Percentiles rank a stretch among this genome's conserved stretches.
Evolutionary conservation across 2,888 invertebrate species (phyloP).

Genomic region (Apotomis capreana): DNA sequence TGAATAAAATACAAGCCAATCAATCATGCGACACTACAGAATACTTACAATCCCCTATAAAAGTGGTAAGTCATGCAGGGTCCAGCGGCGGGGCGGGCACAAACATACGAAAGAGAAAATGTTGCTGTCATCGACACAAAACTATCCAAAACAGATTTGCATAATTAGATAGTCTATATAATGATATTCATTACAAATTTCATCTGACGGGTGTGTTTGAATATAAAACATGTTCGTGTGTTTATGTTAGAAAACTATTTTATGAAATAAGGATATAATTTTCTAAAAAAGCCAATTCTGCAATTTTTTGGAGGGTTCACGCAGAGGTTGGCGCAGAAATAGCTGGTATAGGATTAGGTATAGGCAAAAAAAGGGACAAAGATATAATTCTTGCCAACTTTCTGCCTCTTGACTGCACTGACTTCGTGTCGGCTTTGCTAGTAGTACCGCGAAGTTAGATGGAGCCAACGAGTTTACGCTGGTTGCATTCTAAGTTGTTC

Average conservation of each 20-base stretch:
- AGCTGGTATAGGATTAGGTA: not conserved
- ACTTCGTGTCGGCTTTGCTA: no score
- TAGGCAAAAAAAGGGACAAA: not conserved
- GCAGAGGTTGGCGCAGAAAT: no score
- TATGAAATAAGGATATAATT: no score
- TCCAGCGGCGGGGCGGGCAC: slow-evolving; percentile 69
- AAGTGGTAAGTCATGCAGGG: slow-evolving; percentile 78
- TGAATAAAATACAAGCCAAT: slow-evolving; percentile 43
- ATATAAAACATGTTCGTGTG: no score
- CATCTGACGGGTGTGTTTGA: not conserved
- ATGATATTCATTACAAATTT: not conserved
- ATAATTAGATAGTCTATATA: slow-evolving; percentile 4
- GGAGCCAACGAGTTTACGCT: not conserved
- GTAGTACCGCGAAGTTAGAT: not conserved
- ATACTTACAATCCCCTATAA: slow-evolving; percentile 81
- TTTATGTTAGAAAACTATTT: no score
- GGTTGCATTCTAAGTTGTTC: not conserved
- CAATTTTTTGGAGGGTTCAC: no score
- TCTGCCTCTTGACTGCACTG: no score
- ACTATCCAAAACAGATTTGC: slow-evolving; percentile 23
- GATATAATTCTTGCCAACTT: no score
- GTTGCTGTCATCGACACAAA: slow-evolving; percentile 38
- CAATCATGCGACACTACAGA: slow-evolving; percentile 49
- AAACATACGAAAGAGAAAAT: slow-evolving; percentile 67
- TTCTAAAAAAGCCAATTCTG: no score